phyloP scores from a whole-genome alignment of 2,888 invertebrate genomes.

The Chaitophorus viminalis region DNA sequence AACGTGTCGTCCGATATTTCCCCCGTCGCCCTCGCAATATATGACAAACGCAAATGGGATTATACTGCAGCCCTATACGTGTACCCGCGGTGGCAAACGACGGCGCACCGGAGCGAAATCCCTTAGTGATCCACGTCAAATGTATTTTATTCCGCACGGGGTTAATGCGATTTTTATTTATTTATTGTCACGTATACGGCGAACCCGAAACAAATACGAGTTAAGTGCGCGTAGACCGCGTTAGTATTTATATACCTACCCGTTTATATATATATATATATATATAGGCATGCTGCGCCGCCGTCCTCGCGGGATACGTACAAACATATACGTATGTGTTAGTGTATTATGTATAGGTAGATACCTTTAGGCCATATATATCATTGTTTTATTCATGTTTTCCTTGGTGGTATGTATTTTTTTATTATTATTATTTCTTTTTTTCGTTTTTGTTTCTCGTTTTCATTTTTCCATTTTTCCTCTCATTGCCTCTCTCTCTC shows the following conservation, averaged over 20 bases:
- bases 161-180: conserved; percentile 60
- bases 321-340: not conserved
- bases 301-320: not conserved
- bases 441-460: not conserved
- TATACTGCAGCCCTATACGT: not conserved
- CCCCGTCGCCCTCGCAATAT: not conserved
- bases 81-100: conserved; percentile 10
- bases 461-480: not conserved
- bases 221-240: conserved; percentile 40
- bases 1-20: conserved; percentile 42
- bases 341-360: not conserved
- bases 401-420: not conserved
- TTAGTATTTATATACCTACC: no score
- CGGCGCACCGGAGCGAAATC: conserved; percentile 24
- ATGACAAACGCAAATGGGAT: conserved; percentile 56
- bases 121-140: conserved; percentile 58
- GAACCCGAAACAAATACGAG: conserved; percentile 51
- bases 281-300: not conserved
- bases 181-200: conserved; percentile 32
- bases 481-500: not conserved
- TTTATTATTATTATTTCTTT: conserved; percentile 15
- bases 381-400: conserved; percentile 41
- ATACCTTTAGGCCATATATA: not conserved
- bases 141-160: conserved; percentile 46
- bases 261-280: no score